These are phyloP conservation scores for Neoscelio sp. DNA, from an alignment of 2,888 invertebrate species.

Conservation along the genomic window DNA sequence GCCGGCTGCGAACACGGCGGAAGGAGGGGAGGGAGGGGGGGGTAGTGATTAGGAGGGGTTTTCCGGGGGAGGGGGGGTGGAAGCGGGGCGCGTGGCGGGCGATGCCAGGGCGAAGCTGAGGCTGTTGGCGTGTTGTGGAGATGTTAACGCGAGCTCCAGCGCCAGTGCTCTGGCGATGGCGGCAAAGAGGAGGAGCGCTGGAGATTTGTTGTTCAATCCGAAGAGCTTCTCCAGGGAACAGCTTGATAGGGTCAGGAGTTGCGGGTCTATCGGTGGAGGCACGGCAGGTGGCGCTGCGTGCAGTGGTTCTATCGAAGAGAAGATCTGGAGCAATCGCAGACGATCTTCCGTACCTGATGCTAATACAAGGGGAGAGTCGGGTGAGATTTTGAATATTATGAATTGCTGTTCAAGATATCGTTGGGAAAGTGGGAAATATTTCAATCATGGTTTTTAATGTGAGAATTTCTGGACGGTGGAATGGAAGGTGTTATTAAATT, in stretches of 20 bases:
- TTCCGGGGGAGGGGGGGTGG: conserved; percentile 96
- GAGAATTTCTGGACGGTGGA: no score
- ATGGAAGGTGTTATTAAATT: no score
- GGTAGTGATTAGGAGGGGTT: conserved; percentile 95
- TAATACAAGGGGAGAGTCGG: conserved; percentile 80
- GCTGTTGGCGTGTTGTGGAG: conserved; percentile 85
- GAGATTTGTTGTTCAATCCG: conserved; percentile 91
- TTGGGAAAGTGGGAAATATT: no score
- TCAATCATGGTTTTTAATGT: no score
- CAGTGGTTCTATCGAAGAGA: conserved; percentile 80
- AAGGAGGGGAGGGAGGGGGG: no score
- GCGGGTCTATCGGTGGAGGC: conserved; percentile 92
- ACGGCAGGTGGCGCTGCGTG: conserved; percentile 85
- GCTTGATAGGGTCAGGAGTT: conserved; percentile 89
- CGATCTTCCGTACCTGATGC: conserved; percentile 82
- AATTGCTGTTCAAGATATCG: no score
- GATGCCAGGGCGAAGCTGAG: conserved; percentile 92
- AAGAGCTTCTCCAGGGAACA: conserved; percentile 91
- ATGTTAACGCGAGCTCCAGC: conserved; percentile 84
- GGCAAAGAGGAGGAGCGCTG: conserved; percentile 92
- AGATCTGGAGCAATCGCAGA: conserved; percentile 82
- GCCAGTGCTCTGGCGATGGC: conserved; percentile 88
- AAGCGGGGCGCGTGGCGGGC: conserved; percentile 94
- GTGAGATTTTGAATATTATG: conserved; percentile 68
- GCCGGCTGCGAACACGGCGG: no score